Percentiles rank a stretch among this genome's conserved stretches.
Evolutionary conservation across 2,113 vertebrate genomes (phyloP).

Genomic region (Serinus canaria): DNA sequence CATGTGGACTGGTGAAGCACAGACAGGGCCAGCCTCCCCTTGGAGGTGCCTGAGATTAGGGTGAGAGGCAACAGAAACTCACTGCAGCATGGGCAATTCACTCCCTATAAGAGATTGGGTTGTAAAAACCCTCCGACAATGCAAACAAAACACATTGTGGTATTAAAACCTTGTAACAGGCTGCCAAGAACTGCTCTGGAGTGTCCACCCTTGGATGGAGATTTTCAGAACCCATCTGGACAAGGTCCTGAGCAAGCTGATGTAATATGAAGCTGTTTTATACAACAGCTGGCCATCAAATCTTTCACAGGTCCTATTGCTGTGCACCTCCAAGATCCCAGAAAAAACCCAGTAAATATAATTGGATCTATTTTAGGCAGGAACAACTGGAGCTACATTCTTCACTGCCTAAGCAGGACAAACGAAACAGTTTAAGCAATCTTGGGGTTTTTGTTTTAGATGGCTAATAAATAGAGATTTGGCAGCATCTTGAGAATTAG

Average conservation of each 20-base stretch:
- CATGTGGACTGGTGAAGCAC: not conserved
- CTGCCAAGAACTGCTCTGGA: not conserved
- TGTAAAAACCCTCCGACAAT: not conserved
- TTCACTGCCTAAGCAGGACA: not conserved
- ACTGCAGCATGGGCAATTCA: not conserved
- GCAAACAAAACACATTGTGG: not conserved
- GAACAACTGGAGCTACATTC: not conserved
- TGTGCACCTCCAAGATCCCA: not conserved
- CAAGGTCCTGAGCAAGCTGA: not conserved
- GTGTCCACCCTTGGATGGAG: not conserved
- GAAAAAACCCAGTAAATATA: not conserved
- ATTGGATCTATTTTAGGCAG: not conserved
- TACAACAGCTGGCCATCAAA: not conserved
- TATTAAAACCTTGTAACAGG: not conserved
- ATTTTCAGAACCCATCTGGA: fast-evolving
- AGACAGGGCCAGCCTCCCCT: not conserved
- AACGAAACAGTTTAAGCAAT: not conserved
- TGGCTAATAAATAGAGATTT: not conserved
- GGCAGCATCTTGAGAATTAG: not conserved
- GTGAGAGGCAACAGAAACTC: not conserved
- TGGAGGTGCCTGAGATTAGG: not conserved
- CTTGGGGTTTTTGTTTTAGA: not conserved
- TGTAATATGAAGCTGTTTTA: not conserved
- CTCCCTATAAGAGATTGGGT: not conserved
- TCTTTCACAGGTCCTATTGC: not conserved